phyloP scores from a whole-genome alignment of 2,797 vertebrate species.

The Myotis findleyi region DNA sequence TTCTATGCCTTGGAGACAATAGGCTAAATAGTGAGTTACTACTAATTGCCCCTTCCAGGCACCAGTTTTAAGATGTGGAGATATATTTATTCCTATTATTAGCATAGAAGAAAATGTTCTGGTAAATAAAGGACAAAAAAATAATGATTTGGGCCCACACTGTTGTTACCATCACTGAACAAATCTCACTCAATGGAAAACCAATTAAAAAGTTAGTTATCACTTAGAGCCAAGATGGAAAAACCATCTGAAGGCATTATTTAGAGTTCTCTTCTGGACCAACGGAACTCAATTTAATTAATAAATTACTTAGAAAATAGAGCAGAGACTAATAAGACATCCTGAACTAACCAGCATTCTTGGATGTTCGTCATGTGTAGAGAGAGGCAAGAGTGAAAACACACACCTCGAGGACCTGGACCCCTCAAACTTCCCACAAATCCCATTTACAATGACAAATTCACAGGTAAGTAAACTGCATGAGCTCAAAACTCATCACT shows the following conservation, averaged over 20 bases:
- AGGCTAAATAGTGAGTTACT: neutral
- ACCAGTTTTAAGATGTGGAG: conserved; percentile 22
- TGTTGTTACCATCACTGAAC: neutral
- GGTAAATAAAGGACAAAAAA: conserved; percentile 41
- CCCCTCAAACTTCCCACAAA: neutral
- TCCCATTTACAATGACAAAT: neutral
- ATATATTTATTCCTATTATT: conserved; percentile 54
- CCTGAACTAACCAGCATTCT: neutral
- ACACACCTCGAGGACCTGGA: rapidly evolving
- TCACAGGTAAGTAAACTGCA: neutral
- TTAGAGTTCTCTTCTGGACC: neutral
- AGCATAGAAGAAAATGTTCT: conserved; percentile 56
- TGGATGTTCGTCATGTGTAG: rapidly evolving
- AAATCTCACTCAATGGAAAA: neutral
- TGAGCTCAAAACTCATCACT: neutral
- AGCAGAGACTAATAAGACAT: neutral
- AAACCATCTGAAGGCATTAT: neutral
- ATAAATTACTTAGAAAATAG: neutral
- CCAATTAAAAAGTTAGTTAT: neutral
- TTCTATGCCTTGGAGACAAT: conserved; percentile 52
- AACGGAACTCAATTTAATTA: neutral
- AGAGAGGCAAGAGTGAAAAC: neutral
- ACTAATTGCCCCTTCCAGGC: conserved; percentile 42
- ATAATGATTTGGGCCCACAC: neutral
- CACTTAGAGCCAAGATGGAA: neutral